A percentile compares a stretch with the other conserved stretches of the same genome.
Conservation (phyloP, 2,888 invertebrate genomes). For the Callimorpha dominula region DNA sequence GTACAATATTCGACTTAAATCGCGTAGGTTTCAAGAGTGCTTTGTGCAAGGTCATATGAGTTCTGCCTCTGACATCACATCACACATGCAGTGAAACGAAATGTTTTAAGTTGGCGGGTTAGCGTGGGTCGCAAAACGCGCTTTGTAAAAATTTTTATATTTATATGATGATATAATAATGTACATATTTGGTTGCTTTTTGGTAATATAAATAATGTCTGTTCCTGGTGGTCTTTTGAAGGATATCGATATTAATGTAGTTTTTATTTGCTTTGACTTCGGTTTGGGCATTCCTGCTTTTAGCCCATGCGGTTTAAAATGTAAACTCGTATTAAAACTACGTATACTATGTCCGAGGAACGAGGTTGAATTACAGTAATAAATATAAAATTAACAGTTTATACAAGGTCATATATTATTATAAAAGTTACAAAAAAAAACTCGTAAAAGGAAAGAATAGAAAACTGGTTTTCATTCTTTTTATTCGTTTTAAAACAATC, state of each 20-base stretch:
- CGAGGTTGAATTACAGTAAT: no score
- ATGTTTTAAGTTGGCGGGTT: slow-evolving; percentile 51
- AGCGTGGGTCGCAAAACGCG: slow-evolving; percentile 50
- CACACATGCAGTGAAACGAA: slow-evolving; percentile 58
- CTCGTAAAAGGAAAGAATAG: no score
- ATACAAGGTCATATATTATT: no score
- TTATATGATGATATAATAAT: slow-evolving; percentile 40
- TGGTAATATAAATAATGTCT: slow-evolving; percentile 39
- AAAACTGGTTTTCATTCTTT: no score
- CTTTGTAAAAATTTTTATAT: slow-evolving; percentile 38
- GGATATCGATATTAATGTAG: slow-evolving; percentile 25
- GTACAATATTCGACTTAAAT: slow-evolving; percentile 41
- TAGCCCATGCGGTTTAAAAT: no score
- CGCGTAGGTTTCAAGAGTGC: slow-evolving; percentile 48
- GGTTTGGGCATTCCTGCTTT: no score
- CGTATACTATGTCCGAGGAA: no score
- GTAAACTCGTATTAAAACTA: no score
- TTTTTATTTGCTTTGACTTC: background rate
- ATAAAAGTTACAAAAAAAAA: no score
- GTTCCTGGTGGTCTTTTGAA: slow-evolving; percentile 48
- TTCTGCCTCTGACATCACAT: slow-evolving; percentile 54
- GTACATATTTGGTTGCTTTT: slow-evolving; percentile 37
- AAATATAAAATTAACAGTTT: no score
- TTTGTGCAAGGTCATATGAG: slow-evolving; percentile 49
- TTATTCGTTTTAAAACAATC: no score